Evolutionary conservation across 2,888 invertebrate species (phyloP), one percentile per base, ranked within the genome.

Genomic region (Caenorhabditis drosophilae): DNA sequence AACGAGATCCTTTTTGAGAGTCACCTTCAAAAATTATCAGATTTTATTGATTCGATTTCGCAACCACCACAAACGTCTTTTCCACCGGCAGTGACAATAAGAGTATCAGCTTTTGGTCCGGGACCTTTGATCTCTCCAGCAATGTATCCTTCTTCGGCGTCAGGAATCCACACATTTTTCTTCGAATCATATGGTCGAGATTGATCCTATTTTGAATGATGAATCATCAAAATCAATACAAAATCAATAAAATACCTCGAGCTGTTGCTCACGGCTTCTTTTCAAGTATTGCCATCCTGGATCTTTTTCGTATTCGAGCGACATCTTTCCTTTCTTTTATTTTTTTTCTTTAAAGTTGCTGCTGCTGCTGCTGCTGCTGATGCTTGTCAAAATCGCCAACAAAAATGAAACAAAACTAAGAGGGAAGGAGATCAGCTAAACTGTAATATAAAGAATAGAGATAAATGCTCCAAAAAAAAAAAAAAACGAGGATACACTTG

Each of bases 51-150:
- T 9, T 4, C 7, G 20, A 9, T 42, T 25, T 9, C 11, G 20
- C 11, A 36, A n/a, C 4, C 4, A 36, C n/a, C 9, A 15, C 7
- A n/a, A 18, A 70, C 77, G 53, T 93, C 94, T 87, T 57, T 73
- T 18, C 93, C 93, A 85, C 90, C 91, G 79, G 91, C 91, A 77
- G 93, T 88, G 84, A 88, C 89, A 85, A 91, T 90, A 87, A 95
- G 93, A 85, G 94, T 88, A 79, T 98, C 98, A 83, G 97, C 98
- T 89, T 96, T 96, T 44, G 73, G 60, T 86, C 92, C 93, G 54
- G 76, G 64, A 84, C 97, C 96, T 84, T 97, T 91, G 88, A 98
- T 96, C 87, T 96, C 95, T 85, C 93, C 96, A 87, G 92, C 90
- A 83, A 95, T 85, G 88, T 92, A 97, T 85, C 96, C 96, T 54